Evolutionary conservation across 2,797 vertebrate genomes (phyloP), one percentile per base, ranked within the genome.

Genomic region (Trematomus bernacchii): DNA sequence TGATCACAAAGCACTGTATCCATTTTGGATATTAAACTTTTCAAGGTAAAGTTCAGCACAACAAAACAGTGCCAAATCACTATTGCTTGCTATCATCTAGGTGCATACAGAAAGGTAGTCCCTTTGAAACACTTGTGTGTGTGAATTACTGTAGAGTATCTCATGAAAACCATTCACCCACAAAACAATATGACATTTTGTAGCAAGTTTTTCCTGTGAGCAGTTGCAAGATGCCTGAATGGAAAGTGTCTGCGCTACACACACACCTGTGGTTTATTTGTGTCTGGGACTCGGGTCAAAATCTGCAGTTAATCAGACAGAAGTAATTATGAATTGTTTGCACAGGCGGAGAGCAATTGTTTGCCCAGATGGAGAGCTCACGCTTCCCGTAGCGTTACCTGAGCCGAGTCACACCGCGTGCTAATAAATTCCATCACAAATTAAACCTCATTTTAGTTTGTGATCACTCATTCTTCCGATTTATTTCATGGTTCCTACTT

Each of bases 321-420:
- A 77, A 70, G 84, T 91, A 91, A 94, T 95, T 94, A 93, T 69
- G 83, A 88, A 89, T 91, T 94, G 92, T 93, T 92, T 91, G 85
- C 90, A 85, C 91, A 89, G 86, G 81, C 74, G 43, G 91, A 73
- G 73, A 82, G 73, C 79, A 85, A 90, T 92, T 93, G 90, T 92
- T 90, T 88, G 88, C 86, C 78, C 91, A 91, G 85, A 90, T 82
- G 80, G 86, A 83, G 57, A 33, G 69, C 80, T 54, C 83, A 16
- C 75, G 75, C 88, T 82, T 83, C 88, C 87, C 88, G 78, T 89
- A 76, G 79, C 83, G 79, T 79, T 89, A 90, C 92, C 88, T 88
- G 84, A 43, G 12, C 70, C 7, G 37, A 66, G 37, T 70, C 77
- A 27, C 50, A 6, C 58, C 12, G 18, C 55, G 67, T 59, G 60